Percentiles rank a stretch among this genome's conserved stretches.
phyloP scores from a whole-genome alignment of 2,797 vertebrate genomes.

The Siniperca scherzeri region DNA sequence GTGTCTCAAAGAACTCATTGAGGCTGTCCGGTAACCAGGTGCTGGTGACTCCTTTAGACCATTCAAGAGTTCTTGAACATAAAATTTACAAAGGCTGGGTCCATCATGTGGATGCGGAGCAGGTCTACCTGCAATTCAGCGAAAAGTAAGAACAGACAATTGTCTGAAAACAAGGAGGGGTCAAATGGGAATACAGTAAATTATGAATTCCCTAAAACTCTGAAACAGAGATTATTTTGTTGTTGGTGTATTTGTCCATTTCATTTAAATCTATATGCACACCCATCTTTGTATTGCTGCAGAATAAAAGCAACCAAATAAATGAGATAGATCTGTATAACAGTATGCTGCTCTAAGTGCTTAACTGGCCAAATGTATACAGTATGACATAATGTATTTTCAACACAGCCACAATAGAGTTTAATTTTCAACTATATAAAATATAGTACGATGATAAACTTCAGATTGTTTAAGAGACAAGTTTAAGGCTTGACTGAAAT shows the following conservation, averaged over 20 bases:
- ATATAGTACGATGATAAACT: no score
- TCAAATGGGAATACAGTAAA: conserved; percentile 2
- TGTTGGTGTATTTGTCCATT: neutral
- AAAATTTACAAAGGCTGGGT: conserved; percentile 87
- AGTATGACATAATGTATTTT: no score
- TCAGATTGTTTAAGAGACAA: no score
- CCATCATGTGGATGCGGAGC: conserved; percentile 83
- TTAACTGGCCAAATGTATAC: no score
- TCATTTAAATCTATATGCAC: neutral
- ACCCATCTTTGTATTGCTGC: neutral
- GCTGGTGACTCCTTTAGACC: conserved; percentile 58
- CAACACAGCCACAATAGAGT: no score
- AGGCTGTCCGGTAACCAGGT: conserved; percentile 86
- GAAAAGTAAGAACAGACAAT: conserved; percentile 76
- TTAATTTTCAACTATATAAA: no score
- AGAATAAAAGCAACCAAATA: no score
- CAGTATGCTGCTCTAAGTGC: no score
- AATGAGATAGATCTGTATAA: no score
- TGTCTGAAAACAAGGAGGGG: neutral
- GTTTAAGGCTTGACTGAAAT: no score
- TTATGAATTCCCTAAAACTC: neutral
- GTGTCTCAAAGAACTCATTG: conserved; percentile 83
- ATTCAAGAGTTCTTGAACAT: rapidly evolving
- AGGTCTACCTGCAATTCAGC: conserved; percentile 86
- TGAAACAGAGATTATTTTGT: neutral